These are phyloP conservation scores for Glossophaga mutica DNA, from an alignment of 2,797 vertebrate species.

Conservation along the genomic window DNA sequence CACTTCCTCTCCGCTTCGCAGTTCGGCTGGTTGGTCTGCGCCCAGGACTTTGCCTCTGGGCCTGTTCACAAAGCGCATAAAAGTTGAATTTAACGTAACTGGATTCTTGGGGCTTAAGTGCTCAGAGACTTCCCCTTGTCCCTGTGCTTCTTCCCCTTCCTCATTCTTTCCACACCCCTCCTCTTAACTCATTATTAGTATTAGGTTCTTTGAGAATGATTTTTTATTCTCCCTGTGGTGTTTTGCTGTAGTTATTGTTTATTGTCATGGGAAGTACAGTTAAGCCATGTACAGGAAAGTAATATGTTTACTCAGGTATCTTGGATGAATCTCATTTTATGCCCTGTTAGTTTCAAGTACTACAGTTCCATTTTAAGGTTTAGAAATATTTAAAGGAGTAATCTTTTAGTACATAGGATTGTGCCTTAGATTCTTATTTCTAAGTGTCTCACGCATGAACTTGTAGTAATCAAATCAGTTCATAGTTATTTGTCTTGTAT, in stretches of 20 bases:
- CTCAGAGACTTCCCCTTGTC: not conserved
- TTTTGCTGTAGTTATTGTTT: slow-evolving; percentile 31
- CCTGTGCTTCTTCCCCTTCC: not conserved
- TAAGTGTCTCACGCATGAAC: not conserved
- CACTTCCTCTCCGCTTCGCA: slow-evolving; percentile 33
- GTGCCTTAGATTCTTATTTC: not conserved
- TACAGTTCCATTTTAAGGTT: not conserved
- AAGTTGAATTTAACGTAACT: slow-evolving; percentile 36
- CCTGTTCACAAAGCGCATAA: slow-evolving; percentile 48
- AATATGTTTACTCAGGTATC: not conserved
- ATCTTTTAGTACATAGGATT: not conserved
- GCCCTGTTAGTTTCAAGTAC: not conserved
- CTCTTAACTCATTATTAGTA: not conserved
- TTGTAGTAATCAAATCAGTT: slow-evolving; percentile 17
- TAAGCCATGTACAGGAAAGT: not conserved
- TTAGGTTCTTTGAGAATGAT: not conserved
- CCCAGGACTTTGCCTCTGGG: slow-evolving; percentile 59
- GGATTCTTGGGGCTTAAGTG: not conserved
- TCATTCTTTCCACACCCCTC: slow-evolving; percentile 18
- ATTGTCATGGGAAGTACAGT: not conserved
- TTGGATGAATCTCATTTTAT: not conserved
- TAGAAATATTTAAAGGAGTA: not conserved
- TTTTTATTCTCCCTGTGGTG: not conserved
- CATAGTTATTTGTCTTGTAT: not conserved
- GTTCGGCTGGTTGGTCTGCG: not conserved